Evolutionary conservation across 2,113 vertebrate genomes (phyloP).

Genomic region (Tylochromis polylepis): DNA sequence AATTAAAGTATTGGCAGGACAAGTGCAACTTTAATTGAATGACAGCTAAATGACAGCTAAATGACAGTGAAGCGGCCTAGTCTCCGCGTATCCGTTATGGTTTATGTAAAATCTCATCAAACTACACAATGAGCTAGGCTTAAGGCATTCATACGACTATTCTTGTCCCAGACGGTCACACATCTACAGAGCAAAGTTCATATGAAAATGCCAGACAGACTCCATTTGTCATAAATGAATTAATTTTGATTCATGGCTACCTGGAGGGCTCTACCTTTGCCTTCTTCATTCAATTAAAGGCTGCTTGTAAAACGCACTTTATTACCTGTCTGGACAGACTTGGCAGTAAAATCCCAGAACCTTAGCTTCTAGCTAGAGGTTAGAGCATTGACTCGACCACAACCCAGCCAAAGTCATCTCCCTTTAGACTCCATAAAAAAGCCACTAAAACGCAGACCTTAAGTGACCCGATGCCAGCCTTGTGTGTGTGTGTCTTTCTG

Average conservation of each 20-base stretch:
- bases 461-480: neutral
- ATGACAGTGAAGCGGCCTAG: constrained; percentile 28
- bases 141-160: constrained; percentile 5
- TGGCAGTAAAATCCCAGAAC: constrained; percentile 38
- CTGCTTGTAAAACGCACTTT: constrained; percentile 59
- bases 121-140: constrained; percentile 20
- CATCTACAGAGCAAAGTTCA: constrained; percentile 7
- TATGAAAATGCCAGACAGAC: constrained; percentile 25
- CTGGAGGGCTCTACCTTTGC: constrained; percentile 47
- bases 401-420: constrained; percentile 20
- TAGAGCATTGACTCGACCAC: constrained; percentile 21
- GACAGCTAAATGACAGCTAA: constrained; percentile 55
- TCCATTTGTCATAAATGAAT: constrained; percentile 59
- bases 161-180: constrained; percentile 15
- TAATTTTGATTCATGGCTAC: constrained; percentile 56
- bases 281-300: constrained; percentile 58
- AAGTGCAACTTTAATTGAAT: constrained; percentile 73
- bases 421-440: constrained; percentile 54
- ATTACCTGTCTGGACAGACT: constrained; percentile 49
- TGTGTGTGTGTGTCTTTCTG: neutral
- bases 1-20: constrained; percentile 72
- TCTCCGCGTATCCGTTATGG: constrained; percentile 2
- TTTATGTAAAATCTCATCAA: constrained; percentile 35
- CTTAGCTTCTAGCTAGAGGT: constrained; percentile 13
- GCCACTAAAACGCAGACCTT: constrained; percentile 14